Evolutionary conservation across 2,797 vertebrate species (phyloP), one percentile per base, ranked within the genome.

Genomic region (Apogon talboti): DNA sequence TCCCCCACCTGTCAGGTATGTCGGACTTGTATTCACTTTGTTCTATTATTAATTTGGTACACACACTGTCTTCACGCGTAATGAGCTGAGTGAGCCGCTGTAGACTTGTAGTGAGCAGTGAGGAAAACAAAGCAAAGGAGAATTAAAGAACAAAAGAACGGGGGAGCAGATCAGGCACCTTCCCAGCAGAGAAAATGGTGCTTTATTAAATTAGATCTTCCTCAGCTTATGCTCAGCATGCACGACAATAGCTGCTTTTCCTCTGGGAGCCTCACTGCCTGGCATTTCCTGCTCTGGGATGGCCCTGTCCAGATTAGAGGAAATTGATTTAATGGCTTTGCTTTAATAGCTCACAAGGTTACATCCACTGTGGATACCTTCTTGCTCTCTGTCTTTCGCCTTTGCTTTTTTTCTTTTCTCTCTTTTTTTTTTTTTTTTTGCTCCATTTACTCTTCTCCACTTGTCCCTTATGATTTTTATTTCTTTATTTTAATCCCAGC

Each of bases 291-390:
- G 88, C 79, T 86, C 75, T 61, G 77, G 74, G 76, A 81, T 57
- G 76, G 76, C 82, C 84, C 71, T 51, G 77, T 75, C 64, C 76
- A 83, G 85, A 92, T 92, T 89, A 90, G 79, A 76, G 85, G 71
- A 79, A 92, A 91, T 89, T 87, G 80, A 90, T 90, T 90, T 90
- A 90, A 90, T 89, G 74, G 78, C 65, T 87, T 75, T 80, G 78
- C 71, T 88, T 83, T 86, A 86, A 83, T 85, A 82, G 63, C 87
- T 82, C 52, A 59, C 66, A 83, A 76, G 81, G 71, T 68, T 13
- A 16, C 70, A 62, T 77, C 74, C 71, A 47, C 62, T 58, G 38
- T 49, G 64, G 59, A 41, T 60, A 30, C 72, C 57, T 59, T 65
- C 40, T 52, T 41, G 10, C 43, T 35, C 13, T 55, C 16, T 50